Evolutionary conservation across 1,140 invertebrate genomes (phyloP), one percentile per base, ranked within the genome.

Genomic region (Latrodectus geometricus): DNA sequence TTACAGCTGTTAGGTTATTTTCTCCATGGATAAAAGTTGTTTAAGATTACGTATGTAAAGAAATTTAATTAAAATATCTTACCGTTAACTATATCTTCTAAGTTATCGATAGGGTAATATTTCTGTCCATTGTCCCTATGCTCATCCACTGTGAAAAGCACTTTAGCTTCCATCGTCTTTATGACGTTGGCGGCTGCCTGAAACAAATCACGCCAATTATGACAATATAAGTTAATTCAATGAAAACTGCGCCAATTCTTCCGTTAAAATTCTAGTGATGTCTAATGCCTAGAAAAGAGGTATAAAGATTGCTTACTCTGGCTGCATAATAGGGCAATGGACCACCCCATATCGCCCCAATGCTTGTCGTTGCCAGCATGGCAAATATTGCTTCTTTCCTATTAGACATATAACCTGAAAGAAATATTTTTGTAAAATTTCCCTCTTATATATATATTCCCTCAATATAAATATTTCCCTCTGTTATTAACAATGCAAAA

Each of bases 311-410:
- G 72, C 80, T 72, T 74, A 88, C 88, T 50, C 79, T 76, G 21
- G 73, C 54, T 17, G 88, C 88, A 35, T 89, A 85, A 69, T 88
- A 88, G 14, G 88, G 88, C 8, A 85, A 81, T 8, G 88, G 87
- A 70, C 88, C 88, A 54, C 88, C 83, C 88, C 88, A 89, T 15
- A 89, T 88, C 14, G 88, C 88, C 68, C 88, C 88, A 61, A 88
- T 82, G 52, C 76, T 76, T 12, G 88, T 74, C 14, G 88, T 50
- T 35, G 88, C 88, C n/a, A 89, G 49, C 76, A 86, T 87, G 23
- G 88, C 88, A 35, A 75, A 73, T 35, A 89, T 50, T 23, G 88
- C 84, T 75, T 88, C 85, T 65, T 88, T 80, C 17, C 74, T 78
- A 66, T 89, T 88, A 3, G 84, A 86, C 84, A 88, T 79, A 66